Percentiles rank a stretch among this genome's conserved stretches.
phyloP scores from a whole-genome alignment of 2,888 invertebrate genomes.

The Fragum fragum region DNA sequence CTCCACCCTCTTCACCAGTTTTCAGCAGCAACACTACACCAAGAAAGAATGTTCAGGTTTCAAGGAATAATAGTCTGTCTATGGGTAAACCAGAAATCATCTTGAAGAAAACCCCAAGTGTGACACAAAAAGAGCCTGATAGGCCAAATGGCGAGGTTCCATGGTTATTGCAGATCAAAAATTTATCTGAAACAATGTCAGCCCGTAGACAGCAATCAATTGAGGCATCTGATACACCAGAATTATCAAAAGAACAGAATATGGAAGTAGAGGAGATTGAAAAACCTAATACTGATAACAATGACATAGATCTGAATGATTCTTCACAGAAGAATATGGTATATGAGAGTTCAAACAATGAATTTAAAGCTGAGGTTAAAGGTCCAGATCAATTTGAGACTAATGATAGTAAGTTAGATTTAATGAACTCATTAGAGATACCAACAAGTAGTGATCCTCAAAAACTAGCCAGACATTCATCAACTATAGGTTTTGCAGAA shows the following conservation, averaged over 20 bases:
- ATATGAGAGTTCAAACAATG: background rate
- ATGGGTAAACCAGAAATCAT: conserved; percentile 59
- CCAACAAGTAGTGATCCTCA: conserved; percentile 34
- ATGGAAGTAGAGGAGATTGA: conserved; percentile 34
- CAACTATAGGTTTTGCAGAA: conserved; percentile 52
- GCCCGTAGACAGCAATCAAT: conserved; percentile 67
- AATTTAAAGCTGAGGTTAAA: conserved; percentile 41
- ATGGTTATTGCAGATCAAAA: conserved; percentile 70
- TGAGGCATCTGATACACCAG: conserved; percentile 43
- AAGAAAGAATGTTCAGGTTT: conserved; percentile 26
- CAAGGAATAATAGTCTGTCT: conserved; percentile 56
- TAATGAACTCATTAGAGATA: conserved; percentile 42
- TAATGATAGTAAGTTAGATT: conserved; percentile 24
- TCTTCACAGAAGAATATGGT: background rate
- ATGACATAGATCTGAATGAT: background rate
- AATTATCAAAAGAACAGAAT: conserved; percentile 10
- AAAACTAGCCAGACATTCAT: conserved; percentile 59
- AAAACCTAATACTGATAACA: conserved; percentile 7
- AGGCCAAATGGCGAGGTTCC: conserved; percentile 51
- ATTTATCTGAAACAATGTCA: conserved; percentile 61
- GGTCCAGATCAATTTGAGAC: conserved; percentile 13
- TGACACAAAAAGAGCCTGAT: conserved; percentile 46
- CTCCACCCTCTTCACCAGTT: conserved; percentile 51
- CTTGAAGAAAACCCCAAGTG: conserved; percentile 58
- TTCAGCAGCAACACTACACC: conserved; percentile 14